Base-by-base conservation (phyloP, 2,797 vertebrate species). In the Rhinophrynus dorsalis region DNA sequence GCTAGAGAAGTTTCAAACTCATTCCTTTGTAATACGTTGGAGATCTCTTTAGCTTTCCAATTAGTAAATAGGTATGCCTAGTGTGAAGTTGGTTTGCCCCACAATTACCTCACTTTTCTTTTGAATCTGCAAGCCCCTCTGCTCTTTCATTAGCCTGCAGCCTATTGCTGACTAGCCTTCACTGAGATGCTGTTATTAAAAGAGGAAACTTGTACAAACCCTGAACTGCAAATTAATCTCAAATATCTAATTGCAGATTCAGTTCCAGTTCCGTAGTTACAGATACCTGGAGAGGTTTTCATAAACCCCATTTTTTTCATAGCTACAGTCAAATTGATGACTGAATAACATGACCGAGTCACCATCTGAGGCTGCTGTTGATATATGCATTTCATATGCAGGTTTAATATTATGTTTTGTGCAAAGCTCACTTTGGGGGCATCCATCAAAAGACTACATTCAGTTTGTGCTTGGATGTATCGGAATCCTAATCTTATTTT, bases 161-260 rank as follows among this genome's bases (percentile, higher is more conserved):
- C 38, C 38, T 45, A 55, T 67, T 47, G 51, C 32, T 8, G 13
- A 64, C 20, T 26, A 54, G 35, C 33, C 37, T 40, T 52, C 24
- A 54, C 45, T 21, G 51, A 57, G 52, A 67, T 57, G 44, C 18
- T 2, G 29, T 9, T n/a, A 18, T 29, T 47, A 26, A 67, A 67
- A 20, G 27, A 15, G 32, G 15, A 35, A 37, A 35, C 51, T 45
- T 57, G n/a, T 66, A 55, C 30, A 67, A 55, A 66, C 24, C 38
- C 50, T 60, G 67, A 60, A 35, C 67, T 60, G 12, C 52, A 69
- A 35, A 61, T 44, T 45, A 68, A 51, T 51, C 35, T 51, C 42
- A 18, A 52, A 54, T 54, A 51, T 54, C 45, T 54, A 47, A 61
- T 55, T 55, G 45, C 8, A 29, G 47, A 51, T 51, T n/a, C 23